Percentiles rank a stretch among this genome's conserved stretches.
phyloP scores from a whole-genome alignment of 1,140 invertebrate species.

The Rhyzopertha dominica region DNA sequence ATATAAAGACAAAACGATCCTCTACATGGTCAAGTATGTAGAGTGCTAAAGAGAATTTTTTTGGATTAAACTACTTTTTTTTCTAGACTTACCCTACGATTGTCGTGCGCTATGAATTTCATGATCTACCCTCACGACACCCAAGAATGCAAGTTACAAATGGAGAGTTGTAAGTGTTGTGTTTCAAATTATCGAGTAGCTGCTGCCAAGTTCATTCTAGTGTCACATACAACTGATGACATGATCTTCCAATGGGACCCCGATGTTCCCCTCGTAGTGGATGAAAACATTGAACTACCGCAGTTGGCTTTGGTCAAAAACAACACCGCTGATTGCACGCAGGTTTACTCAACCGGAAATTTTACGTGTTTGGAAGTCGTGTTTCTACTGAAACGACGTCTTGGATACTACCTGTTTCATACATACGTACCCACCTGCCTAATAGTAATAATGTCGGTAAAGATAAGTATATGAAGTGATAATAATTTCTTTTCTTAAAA shows the following conservation, averaged over 20 bases:
- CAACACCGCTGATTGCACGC: constrained; percentile 80
- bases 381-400: constrained; percentile 75
- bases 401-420: constrained; percentile 85
- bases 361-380: constrained; percentile 85
- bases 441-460: constrained; percentile 84
- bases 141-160: constrained; percentile 85
- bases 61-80: constrained; percentile 18
- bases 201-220: constrained; percentile 46
- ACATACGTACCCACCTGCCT: constrained; percentile 83
- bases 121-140: constrained; percentile 87
- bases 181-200: background rate
- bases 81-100: constrained; percentile 66
- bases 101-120: constrained; percentile 90
- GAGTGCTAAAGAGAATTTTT: too few relatives aligned
- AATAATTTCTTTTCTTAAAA: constrained; percentile 1
- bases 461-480: constrained; percentile 1
- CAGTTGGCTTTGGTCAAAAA: constrained; percentile 80
- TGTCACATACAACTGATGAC: constrained; percentile 86
- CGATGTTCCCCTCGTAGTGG: constrained; percentile 81
- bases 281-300: constrained; percentile 81
- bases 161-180: constrained; percentile 79
- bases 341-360: constrained; percentile 82
- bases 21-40: constrained; percentile 80
- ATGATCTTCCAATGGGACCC: constrained; percentile 88
- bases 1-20: constrained; percentile 81